These are phyloP conservation scores for Pituophis catenifer DNA, from an alignment of 2,113 vertebrate species.

Conservation along the genomic window DNA sequence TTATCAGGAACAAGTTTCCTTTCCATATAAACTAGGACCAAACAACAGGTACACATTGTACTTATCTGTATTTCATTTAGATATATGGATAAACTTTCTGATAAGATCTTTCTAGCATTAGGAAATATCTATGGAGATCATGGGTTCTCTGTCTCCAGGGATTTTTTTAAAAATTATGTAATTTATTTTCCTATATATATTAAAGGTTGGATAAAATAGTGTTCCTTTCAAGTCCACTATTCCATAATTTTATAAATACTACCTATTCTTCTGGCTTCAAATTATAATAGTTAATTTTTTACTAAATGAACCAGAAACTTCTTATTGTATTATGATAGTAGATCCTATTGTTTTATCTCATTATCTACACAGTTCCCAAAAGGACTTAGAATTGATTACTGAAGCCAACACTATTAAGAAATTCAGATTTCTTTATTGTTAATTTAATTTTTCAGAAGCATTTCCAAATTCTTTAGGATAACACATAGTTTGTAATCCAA, in stretches of 20 bases:
- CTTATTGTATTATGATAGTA: background rate
- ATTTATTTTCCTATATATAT: background rate
- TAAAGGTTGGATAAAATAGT: background rate
- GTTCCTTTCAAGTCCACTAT: background rate
- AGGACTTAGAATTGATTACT: background rate
- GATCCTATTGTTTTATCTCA: background rate
- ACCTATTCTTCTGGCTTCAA: background rate
- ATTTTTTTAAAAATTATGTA: background rate
- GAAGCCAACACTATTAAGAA: background rate
- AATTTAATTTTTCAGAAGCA: background rate
- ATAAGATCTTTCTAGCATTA: background rate
- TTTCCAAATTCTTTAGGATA: background rate
- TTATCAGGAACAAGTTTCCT: background rate
- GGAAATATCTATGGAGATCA: background rate
- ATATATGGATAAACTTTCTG: background rate
- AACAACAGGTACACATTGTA: background rate
- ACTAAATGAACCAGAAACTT: background rate
- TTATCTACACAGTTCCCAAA: background rate
- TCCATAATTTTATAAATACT: background rate
- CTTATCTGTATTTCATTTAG: background rate
- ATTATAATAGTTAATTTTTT: background rate
- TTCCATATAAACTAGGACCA: background rate
- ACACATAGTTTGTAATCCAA: background rate
- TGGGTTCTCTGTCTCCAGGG: background rate
- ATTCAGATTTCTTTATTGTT: background rate